Evolutionary conservation across 2,888 invertebrate genomes (phyloP), one percentile per base, ranked within the genome.

Genomic region (Cephus nigrinus): DNA sequence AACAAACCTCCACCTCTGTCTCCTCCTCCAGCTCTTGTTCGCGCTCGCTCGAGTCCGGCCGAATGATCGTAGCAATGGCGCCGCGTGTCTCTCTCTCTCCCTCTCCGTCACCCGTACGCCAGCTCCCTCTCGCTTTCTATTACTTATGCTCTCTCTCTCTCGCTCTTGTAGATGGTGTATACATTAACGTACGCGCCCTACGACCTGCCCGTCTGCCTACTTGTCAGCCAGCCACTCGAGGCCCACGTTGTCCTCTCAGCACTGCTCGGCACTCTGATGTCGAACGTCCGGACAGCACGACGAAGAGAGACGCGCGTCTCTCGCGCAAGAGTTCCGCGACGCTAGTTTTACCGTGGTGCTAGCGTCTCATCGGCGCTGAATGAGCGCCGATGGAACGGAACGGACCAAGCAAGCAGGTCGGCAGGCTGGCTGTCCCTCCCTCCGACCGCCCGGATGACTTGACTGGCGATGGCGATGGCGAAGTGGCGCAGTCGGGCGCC

Each of bases 401-500:
- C 69, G 69, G 69, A 69, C 32, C 69, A 32, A 69, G 69, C 69
- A 32, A 68, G 31, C 74, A 74, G 77, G 73, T 69, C 73, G 69
- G 69, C 69, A 76, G 72, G 73, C 77, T 74, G 35, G 36, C 79
- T 82, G 85, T 82, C 82, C 82, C 84, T 82, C 82, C 82, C 84
- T 83, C 82, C 83, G 82, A 80, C 80, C 79, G 76, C 82, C 84
- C 83, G 85, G 85, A 85, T 85, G 85, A 84, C 83, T 85, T 81
- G 84, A 84, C 84, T 82, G 79, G 78, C 82, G 81, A 84, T 82
- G 84, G 82, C 80, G 81, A 81, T 83, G 81, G 80, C 81, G 81
- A 84, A 80, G 86, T 84, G 84, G 83, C 85, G 87, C 86, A 87
- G 83, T 78, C 81, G 81, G 83, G 88, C 88, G 88, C 88, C 88